Conservation (phyloP, 2,797 vertebrate genomes). For the Pogoniulus pusillus region DNA sequence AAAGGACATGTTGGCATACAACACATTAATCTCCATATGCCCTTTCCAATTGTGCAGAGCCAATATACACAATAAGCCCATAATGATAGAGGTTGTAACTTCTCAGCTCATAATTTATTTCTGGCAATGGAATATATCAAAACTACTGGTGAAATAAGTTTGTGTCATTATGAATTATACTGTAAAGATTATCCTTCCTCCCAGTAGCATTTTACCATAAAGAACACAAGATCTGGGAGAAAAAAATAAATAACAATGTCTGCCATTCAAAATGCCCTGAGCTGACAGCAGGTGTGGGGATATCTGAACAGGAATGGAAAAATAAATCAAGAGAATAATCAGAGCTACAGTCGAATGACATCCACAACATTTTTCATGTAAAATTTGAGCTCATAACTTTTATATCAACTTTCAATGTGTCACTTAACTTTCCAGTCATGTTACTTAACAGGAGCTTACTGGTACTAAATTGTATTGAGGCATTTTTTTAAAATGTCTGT, state of each 20-base stretch:
- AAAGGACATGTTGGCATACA: not conserved
- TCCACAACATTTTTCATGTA: not conserved
- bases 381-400: not conserved
- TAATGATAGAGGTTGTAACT: not conserved
- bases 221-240: not conserved
- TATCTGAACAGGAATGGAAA: not conserved
- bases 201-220: not conserved
- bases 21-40: conserved; percentile 15
- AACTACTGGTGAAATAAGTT: not conserved
- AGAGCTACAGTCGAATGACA: not conserved
- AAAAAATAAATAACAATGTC: not conserved
- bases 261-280: not conserved
- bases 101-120: not conserved
- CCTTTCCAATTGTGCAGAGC: not conserved
- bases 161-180: not conserved
- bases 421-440: not conserved
- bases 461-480: not conserved
- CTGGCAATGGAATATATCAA: not conserved
- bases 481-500: not conserved
- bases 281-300: not conserved
- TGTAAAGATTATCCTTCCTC: not conserved
- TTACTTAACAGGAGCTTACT: not conserved
- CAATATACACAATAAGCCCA: not conserved
- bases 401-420: not conserved
- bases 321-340: not conserved